Conservation (phyloP, 2,888 invertebrate genomes). For the Caenorhabditis sinica region DNA sequence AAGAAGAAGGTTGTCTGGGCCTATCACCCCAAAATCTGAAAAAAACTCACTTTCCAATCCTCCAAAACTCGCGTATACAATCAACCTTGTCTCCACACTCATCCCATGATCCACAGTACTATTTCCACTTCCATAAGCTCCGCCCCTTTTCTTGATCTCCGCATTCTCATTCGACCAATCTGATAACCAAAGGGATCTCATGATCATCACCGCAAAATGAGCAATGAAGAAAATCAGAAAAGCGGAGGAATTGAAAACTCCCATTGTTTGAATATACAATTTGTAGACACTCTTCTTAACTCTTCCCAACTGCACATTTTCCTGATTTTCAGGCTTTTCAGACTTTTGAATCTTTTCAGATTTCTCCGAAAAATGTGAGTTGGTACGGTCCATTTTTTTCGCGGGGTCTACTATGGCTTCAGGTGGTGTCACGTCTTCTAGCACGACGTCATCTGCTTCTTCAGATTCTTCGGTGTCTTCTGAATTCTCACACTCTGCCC, state of each 20-base stretch:
- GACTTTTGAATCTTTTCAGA: not conserved
- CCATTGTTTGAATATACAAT: slow-evolving; percentile 92
- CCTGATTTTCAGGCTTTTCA: slow-evolving; percentile 85
- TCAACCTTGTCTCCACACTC: slow-evolving; percentile 44
- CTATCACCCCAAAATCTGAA: not conserved
- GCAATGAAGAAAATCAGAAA: slow-evolving; percentile 90
- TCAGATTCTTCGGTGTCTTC: slow-evolving; percentile 28
- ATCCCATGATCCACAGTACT: not conserved
- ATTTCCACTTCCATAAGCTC: not conserved
- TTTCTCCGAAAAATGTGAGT: slow-evolving; percentile 46
- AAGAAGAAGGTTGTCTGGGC: not conserved
- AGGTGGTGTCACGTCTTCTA: slow-evolving; percentile 35
- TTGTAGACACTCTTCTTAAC: slow-evolving; percentile 92
- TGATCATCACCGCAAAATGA: slow-evolving; percentile 58
- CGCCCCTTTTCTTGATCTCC: slow-evolving; percentile 35
- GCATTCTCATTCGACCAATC: slow-evolving; percentile 70
- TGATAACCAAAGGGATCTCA: slow-evolving; percentile 68
- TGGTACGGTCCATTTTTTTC: slow-evolving; percentile 41
- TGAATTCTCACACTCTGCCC: slow-evolving; percentile 49
- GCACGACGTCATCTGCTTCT: slow-evolving; percentile 9
- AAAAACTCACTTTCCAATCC: slow-evolving; percentile 58
- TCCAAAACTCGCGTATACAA: slow-evolving; percentile 64
- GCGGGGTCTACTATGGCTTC: not conserved
- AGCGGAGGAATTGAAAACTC: slow-evolving; percentile 86
- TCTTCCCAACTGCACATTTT: slow-evolving; percentile 92